phyloP scores from a whole-genome alignment of 2,888 invertebrate species.

The Euproctis similis region DNA sequence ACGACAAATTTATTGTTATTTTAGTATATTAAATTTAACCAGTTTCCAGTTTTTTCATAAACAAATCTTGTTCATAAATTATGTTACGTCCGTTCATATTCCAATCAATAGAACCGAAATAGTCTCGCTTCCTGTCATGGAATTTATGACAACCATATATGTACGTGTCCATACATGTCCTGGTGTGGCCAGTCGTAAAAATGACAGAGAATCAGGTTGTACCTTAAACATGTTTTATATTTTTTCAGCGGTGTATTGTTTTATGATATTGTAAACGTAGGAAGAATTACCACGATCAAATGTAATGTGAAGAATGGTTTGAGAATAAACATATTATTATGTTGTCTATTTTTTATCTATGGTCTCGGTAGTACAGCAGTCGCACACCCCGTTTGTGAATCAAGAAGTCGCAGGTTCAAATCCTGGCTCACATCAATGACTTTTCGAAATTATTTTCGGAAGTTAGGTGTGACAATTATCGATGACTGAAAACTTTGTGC shows the following conservation, averaged over 20 bases:
- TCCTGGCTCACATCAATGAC: too few relatives aligned
- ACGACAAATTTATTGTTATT: conserved; percentile 19
- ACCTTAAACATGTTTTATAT: conserved; percentile 16
- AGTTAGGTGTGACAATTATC: too few relatives aligned
- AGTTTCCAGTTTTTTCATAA: conserved; percentile 26
- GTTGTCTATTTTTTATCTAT: too few relatives aligned
- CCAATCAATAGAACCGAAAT: conserved; percentile 56
- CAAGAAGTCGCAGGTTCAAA: too few relatives aligned
- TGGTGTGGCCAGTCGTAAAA: conserved; percentile 25
- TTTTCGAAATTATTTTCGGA: too few relatives aligned
- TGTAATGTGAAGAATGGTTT: too few relatives aligned
- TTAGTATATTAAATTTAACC: conserved; percentile 20
- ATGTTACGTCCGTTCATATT: conserved; percentile 34
- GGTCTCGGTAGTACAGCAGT: too few relatives aligned
- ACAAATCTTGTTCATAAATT: conserved; percentile 30
- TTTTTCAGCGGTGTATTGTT: conserved; percentile 16
- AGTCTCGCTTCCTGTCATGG: conserved; percentile 37
- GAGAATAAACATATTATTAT: too few relatives aligned
- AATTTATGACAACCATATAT: conserved; percentile 33
- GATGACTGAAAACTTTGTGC: too few relatives aligned
- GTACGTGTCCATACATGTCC: conserved; percentile 22
- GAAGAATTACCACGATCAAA: too few relatives aligned
- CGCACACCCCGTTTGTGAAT: too few relatives aligned
- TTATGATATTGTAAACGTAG: too few relatives aligned
- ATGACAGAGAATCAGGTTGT: conserved; percentile 13